Base-by-base conservation (phyloP, 1,140 invertebrate genomes). In the Neotoxoptera formosana region DNA sequence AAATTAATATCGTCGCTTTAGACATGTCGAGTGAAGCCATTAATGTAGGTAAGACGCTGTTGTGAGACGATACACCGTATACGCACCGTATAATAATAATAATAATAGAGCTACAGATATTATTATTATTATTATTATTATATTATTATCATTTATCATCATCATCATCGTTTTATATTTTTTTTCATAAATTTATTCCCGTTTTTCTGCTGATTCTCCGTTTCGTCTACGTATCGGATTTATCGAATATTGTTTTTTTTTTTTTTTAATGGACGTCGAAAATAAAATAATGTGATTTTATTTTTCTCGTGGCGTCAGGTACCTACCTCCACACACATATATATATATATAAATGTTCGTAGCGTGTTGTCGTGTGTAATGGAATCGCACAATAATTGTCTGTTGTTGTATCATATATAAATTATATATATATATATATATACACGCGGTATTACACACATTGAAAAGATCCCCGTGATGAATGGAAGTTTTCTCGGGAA, bases 341-440 rank as follows among this genome's bases (percentile, higher is more conserved):
- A 67, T 30, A 60, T 60, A n/a, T 67, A 14, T 67, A 67, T 67
- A n/a, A 6, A n/a, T 76, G 14, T n/a, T 76, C n/a, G 60, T 76
- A 76, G 60, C 60, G n/a, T 76, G 60, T 76, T n/a, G 30, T 67
- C n/a, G n/a, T 34, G n/a, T 76, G 60, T n/a, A 76, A 76, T n/a
- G 60, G 60, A n/a, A 76, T 76, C 30, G 60, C 14, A 34, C 60
- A n/a, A 76, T 76, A 76, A 76, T 76, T 76, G 60, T 76, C 60
- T n/a, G 60, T 76, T 76, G 60, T 76, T 76, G 60, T 76, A n/a
- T 76, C n/a, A n/a, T 67, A 67, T n/a, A n/a, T n/a, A n/a, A 67
- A 67, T n/a, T n/a, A 67, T 67, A 67, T 56, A 56, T 56, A 56
- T 60, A 60, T 30, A 56, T 23, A 23, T 67, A 67, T 67, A 60